A percentile compares a stretch with the other conserved stretches of the same genome.
phyloP scores from a whole-genome alignment of 2,888 invertebrate genomes.

The Diploptera punctata region DNA sequence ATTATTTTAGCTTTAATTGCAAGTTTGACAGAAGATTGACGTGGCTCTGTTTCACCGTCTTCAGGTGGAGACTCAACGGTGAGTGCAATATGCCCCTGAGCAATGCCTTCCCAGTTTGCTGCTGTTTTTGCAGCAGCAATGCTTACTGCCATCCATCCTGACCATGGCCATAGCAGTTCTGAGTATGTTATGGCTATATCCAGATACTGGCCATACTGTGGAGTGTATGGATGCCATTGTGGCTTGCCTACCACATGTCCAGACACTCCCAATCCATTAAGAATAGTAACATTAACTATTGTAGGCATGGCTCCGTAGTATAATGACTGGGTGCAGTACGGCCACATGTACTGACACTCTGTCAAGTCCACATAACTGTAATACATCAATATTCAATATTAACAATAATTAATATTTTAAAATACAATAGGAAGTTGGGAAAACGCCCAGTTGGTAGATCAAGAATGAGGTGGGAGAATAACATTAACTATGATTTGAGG shows the following conservation, averaged over 20 bases:
- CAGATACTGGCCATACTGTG: constrained; percentile 79
- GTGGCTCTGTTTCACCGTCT: constrained; percentile 60
- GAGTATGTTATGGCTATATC: constrained; percentile 77
- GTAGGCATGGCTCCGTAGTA: constrained; percentile 87
- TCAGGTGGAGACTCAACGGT: constrained; percentile 81
- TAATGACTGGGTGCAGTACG: constrained; percentile 94
- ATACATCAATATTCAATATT: too few species aligned
- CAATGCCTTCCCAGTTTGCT: constrained; percentile 75
- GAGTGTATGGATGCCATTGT: constrained; percentile 88
- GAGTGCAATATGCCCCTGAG: constrained; percentile 81
- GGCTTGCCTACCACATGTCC: constrained; percentile 77
- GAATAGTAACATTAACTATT: constrained; percentile 91
- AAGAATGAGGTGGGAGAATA: too few species aligned
- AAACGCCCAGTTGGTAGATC: too few species aligned
- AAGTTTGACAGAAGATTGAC: constrained; percentile 65
- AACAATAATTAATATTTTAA: too few species aligned
- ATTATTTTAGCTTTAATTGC: constrained; percentile 84
- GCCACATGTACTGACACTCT: constrained; percentile 98
- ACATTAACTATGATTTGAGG: too few species aligned
- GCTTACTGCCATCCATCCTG: constrained; percentile 90
- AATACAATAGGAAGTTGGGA: too few species aligned
- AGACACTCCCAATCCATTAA: constrained; percentile 92
- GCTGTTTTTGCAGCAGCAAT: constrained; percentile 71
- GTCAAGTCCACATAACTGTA: constrained; percentile 90
- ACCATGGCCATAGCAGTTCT: constrained; percentile 94